These are phyloP conservation scores for Cryptosula pallasiana DNA, from an alignment of 2,888 invertebrate species.

Conservation along the genomic window DNA sequence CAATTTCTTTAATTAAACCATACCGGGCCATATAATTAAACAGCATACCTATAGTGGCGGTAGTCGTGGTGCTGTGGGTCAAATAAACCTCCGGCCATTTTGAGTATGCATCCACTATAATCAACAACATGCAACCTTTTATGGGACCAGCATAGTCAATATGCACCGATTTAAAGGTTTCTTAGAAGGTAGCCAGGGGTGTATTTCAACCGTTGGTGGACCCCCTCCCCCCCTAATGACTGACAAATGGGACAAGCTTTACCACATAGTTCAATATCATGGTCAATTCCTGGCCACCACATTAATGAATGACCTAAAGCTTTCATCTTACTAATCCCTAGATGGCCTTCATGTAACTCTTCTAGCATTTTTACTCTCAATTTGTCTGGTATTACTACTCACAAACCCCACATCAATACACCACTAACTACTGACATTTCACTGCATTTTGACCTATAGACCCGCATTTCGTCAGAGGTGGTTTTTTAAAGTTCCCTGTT, in stretches of 20 bases:
- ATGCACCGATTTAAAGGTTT: not conserved
- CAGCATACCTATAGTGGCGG: not conserved
- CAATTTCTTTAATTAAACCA: not conserved
- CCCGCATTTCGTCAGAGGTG: not conserved
- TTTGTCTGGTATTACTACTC: not conserved
- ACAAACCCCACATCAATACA: not conserved
- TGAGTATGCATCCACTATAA: not conserved
- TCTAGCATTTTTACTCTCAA: not conserved
- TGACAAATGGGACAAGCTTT: not conserved
- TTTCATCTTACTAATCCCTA: not conserved
- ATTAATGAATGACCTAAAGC: not conserved
- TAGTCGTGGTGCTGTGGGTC: not conserved
- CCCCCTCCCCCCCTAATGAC: too few species aligned
- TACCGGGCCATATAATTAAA: not conserved
- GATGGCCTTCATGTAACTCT: not conserved
- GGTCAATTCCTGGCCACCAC: conserved; percentile 8
- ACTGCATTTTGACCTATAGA: not conserved
- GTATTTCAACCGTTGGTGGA: not conserved
- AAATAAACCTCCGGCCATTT: conserved; percentile 8
- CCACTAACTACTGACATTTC: not conserved
- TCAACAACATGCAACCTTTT: not conserved
- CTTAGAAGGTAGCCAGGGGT: not conserved
- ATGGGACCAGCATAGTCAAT: not conserved
- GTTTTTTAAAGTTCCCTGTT: not conserved
- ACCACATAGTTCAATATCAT: not conserved